Conservation (phyloP, 2,797 vertebrate genomes). For the Tiaroga cobitis region DNA sequence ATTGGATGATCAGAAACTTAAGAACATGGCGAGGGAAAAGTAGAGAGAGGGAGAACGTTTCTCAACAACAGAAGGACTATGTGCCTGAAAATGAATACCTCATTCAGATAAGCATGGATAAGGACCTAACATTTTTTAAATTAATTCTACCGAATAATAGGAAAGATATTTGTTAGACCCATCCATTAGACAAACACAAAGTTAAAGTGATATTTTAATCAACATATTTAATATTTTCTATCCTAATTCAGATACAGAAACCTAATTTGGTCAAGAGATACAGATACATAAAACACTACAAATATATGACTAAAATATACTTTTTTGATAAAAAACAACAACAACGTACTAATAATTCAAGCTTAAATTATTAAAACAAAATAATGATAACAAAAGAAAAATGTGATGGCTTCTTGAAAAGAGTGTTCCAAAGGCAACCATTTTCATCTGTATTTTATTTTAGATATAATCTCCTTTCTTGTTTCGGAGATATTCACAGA, state of each 20-base stretch:
- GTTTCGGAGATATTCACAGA: conserved; percentile 3
- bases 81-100: neutral
- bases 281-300: neutral
- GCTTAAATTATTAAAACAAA: neutral
- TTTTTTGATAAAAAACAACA: neutral
- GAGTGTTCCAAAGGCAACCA: neutral
- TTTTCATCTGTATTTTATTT: neutral
- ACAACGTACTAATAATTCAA: neutral
- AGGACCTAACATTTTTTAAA: neutral
- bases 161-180: neutral
- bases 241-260: neutral
- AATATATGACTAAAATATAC: no score
- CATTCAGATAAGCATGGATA: neutral
- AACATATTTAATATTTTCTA: neutral
- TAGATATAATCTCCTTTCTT: neutral
- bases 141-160: neutral
- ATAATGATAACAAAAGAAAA: neutral
- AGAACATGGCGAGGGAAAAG: neutral
- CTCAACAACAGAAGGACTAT: neutral
- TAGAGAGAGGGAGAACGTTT: neutral
- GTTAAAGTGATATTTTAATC: neutral
- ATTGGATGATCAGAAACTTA: neutral
- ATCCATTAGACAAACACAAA: neutral
- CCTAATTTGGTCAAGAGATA: neutral
- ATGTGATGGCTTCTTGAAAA: neutral